Conservation (phyloP, 2,888 invertebrate genomes). For the Lepidochitona cinerea region DNA sequence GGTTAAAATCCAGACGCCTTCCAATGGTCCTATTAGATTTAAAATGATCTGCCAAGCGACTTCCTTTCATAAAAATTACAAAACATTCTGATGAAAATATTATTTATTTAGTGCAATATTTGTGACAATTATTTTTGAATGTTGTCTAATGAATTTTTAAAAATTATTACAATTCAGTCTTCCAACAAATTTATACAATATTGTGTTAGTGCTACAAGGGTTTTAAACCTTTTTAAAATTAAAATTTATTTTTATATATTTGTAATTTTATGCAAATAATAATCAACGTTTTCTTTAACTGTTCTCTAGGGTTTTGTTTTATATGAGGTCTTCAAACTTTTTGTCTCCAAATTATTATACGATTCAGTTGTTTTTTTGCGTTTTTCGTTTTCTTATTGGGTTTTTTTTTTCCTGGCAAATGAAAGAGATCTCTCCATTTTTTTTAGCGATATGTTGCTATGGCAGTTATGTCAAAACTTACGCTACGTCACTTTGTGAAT, state of each 20-base stretch:
- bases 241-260: not conserved
- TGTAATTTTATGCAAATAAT: no score
- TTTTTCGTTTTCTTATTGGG: not conserved
- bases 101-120: not conserved
- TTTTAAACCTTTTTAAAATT: not conserved
- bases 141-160: not conserved
- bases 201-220: no score
- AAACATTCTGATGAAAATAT: not conserved
- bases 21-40: constrained; percentile 19
- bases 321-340: no score
- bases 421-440: not conserved
- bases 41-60: not conserved
- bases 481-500: no score
- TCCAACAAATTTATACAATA: no score
- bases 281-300: no score
- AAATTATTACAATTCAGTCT: not conserved
- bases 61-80: not conserved
- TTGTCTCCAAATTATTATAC: not conserved
- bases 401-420: not conserved
- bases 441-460: no score
- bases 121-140: not conserved
- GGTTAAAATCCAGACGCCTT: constrained; percentile 44
- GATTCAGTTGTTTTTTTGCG: not conserved
- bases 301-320: no score
- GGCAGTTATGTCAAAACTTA: no score